Percentiles rank a stretch among this genome's conserved stretches.
phyloP scores from a whole-genome alignment of 2,797 vertebrate species.

The Ctenopoma multispine region DNA sequence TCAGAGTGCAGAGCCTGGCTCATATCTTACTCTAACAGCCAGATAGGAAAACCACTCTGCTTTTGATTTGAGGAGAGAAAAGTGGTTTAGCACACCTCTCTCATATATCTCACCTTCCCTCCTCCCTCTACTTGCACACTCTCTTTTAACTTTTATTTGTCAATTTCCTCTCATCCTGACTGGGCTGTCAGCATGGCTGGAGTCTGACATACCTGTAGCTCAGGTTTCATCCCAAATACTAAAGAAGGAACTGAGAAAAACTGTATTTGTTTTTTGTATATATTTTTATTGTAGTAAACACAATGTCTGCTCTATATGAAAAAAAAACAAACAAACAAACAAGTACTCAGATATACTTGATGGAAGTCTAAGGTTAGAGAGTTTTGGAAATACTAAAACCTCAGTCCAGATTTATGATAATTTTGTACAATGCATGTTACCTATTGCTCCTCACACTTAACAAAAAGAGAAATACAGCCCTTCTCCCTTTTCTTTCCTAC shows the following conservation, averaged over 20 bases:
- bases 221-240: constrained; percentile 30
- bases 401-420: not conserved
- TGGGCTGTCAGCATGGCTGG: constrained; percentile 54
- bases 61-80: constrained; percentile 78
- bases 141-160: constrained; percentile 69
- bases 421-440: not conserved
- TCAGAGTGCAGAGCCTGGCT: constrained; percentile 63
- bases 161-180: constrained; percentile 66
- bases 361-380: not conserved
- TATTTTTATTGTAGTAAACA: not conserved
- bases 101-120: constrained; percentile 70
- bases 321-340: too few relatives aligned
- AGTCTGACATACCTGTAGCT: constrained; percentile 54
- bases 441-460: not conserved
- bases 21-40: constrained; percentile 81
- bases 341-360: too few relatives aligned
- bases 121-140: constrained; percentile 19
- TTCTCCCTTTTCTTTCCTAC: not conserved
- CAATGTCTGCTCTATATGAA: too few relatives aligned
- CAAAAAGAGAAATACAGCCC: not conserved
- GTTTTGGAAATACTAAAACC: too few relatives aligned
- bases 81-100: constrained; percentile 75
- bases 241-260: not conserved
- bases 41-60: constrained; percentile 78
- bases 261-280: not conserved